Percentiles rank a stretch among this genome's conserved stretches.
These are phyloP conservation scores for Andrena marginata DNA, from an alignment of 2,888 invertebrate species.

Conservation along the genomic window DNA sequence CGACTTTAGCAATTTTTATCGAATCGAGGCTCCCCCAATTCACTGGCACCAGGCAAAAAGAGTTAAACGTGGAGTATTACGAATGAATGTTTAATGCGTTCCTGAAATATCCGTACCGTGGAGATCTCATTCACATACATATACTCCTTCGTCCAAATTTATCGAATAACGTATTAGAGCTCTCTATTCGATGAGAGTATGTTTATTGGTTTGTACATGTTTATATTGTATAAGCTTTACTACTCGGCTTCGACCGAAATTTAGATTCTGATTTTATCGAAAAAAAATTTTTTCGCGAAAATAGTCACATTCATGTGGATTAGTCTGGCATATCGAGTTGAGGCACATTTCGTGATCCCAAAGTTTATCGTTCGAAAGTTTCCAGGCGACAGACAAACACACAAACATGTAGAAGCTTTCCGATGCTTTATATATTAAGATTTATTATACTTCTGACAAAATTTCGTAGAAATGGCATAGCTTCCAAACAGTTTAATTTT, in stretches of 20 bases:
- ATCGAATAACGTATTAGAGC: neutral
- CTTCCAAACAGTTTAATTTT: no score
- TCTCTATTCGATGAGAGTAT: neutral
- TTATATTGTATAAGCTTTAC: no score
- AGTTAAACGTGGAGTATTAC: constrained; percentile 2
- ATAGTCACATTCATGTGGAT: no score
- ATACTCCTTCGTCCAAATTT: neutral
- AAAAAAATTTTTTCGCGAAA: no score
- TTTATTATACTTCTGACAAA: neutral
- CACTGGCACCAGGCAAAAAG: neutral
- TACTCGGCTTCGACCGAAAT: no score
- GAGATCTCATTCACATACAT: neutral
- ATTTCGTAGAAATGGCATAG: no score
- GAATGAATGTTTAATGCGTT: constrained; percentile 8
- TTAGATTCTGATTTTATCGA: no score
- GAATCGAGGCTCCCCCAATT: neutral
- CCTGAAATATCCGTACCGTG: neutral
- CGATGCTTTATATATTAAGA: neutral
- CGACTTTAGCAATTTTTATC: constrained; percentile 26
- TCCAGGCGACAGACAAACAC: no score
- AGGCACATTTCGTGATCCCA: no score
- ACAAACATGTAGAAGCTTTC: no score
- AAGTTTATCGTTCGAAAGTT: no score
- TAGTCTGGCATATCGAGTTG: no score
- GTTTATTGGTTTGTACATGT: neutral